A percentile compares a stretch with the other conserved stretches of the same genome.
Evolutionary conservation across 2,888 invertebrate genomes (phyloP).

Genomic region (Andricus curvator): DNA sequence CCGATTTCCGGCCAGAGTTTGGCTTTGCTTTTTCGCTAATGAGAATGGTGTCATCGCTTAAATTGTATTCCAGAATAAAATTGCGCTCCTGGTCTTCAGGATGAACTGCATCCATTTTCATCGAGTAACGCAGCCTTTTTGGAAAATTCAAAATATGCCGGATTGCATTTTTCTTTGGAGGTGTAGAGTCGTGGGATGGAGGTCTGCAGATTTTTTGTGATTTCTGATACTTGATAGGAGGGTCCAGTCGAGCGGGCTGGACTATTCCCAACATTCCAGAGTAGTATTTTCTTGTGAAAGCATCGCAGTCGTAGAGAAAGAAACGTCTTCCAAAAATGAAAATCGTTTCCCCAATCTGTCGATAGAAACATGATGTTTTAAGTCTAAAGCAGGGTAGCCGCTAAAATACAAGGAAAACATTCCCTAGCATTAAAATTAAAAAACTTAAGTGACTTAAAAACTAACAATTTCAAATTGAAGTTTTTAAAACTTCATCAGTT

Average conservation of each 20-base stretch:
- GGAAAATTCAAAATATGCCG: slow-evolving; percentile 85
- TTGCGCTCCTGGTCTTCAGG: slow-evolving; percentile 88
- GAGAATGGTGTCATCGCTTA: slow-evolving; percentile 87
- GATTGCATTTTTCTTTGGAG: slow-evolving; percentile 87
- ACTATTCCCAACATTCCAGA: slow-evolving; percentile 80
- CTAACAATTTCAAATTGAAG: neutral
- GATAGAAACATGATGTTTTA: slow-evolving; percentile 2
- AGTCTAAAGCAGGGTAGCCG: no score
- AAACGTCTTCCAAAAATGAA: slow-evolving; percentile 86
- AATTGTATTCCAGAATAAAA: slow-evolving; percentile 88
- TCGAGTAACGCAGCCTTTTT: slow-evolving; percentile 86
- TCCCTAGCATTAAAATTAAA: no score
- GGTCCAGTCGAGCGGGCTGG: slow-evolving; percentile 77
- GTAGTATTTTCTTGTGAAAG: slow-evolving; percentile 89
- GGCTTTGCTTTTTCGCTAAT: slow-evolving; percentile 86
- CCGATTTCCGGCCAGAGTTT: slow-evolving; percentile 87
- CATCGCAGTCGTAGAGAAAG: slow-evolving; percentile 88
- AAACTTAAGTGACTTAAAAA: no score
- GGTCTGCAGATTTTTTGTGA: slow-evolving; percentile 43
- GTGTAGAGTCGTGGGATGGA: slow-evolving; percentile 82
- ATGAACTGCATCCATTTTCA: slow-evolving; percentile 87
- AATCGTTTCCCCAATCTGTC: slow-evolving; percentile 85
- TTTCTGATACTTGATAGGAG: slow-evolving; percentile 21
- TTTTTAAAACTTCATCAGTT: no score
- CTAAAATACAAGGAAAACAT: no score